Conservation (phyloP, 2,888 invertebrate genomes). For the Dichetophora obliterata region DNA sequence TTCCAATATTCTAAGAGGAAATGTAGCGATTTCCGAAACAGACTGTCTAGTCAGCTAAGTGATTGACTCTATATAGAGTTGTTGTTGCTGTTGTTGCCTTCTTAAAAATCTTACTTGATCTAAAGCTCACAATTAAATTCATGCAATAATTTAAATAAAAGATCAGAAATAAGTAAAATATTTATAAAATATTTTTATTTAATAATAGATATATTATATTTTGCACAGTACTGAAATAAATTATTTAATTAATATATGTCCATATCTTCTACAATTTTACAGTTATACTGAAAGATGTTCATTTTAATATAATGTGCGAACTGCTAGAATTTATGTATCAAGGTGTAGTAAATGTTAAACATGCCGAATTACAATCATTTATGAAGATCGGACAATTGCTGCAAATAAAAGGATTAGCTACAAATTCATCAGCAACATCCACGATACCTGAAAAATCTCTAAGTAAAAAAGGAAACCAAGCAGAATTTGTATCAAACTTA, state of each 20-base stretch:
- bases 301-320: conserved; percentile 72
- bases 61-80: too few species aligned
- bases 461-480: conserved; percentile 40
- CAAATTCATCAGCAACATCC: conserved; percentile 59
- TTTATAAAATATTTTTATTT: too few species aligned
- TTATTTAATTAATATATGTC: neutral
- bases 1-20: too few species aligned
- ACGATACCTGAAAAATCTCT: conserved; percentile 62
- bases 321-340: conserved; percentile 75
- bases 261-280: conserved; percentile 39
- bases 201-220: too few species aligned
- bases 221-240: too few species aligned
- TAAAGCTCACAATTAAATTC: too few species aligned
- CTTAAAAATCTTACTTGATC: too few species aligned
- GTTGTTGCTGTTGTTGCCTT: too few species aligned
- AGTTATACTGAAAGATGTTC: conserved; percentile 74
- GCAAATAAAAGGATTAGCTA: conserved; percentile 70
- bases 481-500: conserved; percentile 2
- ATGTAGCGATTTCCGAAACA: too few species aligned
- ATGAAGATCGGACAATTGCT: conserved; percentile 71
- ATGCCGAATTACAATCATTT: conserved; percentile 69
- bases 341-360: conserved; percentile 73
- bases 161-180: too few species aligned
- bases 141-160: too few species aligned
- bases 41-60: too few species aligned